Conservation (phyloP, 2,888 invertebrate genomes). For the Drosophila silvestris region DNA sequence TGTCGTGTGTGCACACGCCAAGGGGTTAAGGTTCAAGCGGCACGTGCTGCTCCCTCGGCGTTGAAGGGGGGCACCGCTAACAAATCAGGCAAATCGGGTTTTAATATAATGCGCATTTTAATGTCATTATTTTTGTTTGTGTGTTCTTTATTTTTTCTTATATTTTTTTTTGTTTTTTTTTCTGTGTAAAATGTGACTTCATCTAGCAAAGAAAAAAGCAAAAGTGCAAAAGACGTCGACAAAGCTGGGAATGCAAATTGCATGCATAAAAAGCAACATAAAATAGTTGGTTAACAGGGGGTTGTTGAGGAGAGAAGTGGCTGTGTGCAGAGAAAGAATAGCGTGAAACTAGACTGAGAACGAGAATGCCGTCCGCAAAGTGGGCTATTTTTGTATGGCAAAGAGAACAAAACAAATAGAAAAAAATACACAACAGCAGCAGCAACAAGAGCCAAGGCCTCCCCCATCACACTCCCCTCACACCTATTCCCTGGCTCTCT, state of each 20-base stretch:
- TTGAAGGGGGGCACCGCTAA: slow-evolving; percentile 9
- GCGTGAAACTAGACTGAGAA: slow-evolving; percentile 33
- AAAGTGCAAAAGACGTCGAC: slow-evolving; percentile 65
- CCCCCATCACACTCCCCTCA: background rate
- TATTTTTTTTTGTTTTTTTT: background rate
- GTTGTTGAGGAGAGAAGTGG: background rate
- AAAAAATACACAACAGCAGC: slow-evolving; percentile 18
- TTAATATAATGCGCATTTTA: slow-evolving; percentile 77
- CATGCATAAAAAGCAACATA: slow-evolving; percentile 62
- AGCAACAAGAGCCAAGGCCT: slow-evolving; percentile 11
- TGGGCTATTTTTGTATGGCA: slow-evolving; percentile 70
- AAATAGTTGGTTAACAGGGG: slow-evolving; percentile 29
- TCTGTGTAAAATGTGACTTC: slow-evolving; percentile 24
- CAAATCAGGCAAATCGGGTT: slow-evolving; percentile 46
- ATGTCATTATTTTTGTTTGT: slow-evolving; percentile 69
- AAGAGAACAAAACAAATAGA: slow-evolving; percentile 35
- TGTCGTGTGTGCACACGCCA: slow-evolving; percentile 71
- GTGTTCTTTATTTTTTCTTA: slow-evolving; percentile 10
- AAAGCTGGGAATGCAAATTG: slow-evolving; percentile 73
- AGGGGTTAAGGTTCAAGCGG: slow-evolving; percentile 71
- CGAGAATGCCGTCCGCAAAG: slow-evolving; percentile 51
- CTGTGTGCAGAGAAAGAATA: slow-evolving; percentile 5
- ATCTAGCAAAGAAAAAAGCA: slow-evolving; percentile 54
- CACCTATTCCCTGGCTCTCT: slow-evolving; percentile 6
- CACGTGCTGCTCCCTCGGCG: slow-evolving; percentile 54